Evolutionary conservation across 2,888 invertebrate genomes (phyloP), one percentile per base, ranked within the genome.

Genomic region (Drosophila austrosaltans): DNA sequence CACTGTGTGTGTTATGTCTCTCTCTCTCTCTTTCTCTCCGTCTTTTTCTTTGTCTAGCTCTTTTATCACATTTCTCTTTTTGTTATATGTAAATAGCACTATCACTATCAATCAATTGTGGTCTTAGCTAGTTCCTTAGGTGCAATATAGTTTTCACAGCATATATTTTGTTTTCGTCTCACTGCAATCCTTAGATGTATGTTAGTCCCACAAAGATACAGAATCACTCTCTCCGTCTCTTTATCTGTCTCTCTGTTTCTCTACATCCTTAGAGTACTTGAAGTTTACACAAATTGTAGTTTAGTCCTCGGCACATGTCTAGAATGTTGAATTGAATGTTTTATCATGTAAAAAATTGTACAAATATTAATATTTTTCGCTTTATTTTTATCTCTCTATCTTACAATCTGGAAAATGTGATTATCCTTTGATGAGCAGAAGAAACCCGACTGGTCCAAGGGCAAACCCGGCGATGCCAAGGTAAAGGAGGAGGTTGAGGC

Each of bases 381-480:
- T 73, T 73, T 25, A 72, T 36, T 78, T 39, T 60, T 67, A 72
- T 66, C 20, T 61, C n/a, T 64, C 64, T 65, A 28, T 69, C 2
- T 53, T 22, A 20, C 4, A 53, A 1, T 44, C 42, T 73, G 54
- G 62, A 58, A 30, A 48, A 20, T 63, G 59, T 53, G 39, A 48
- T 72, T 69, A 22, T 65, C 57, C 7, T 16, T 16, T 16, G 39
- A 61, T 54, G 94, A 94, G 91, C 96, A 97, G 97, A 97, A 97
- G 94, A 97, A 97, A 93, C 97, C 97, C 91, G 97, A 97, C 94
- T 97, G 97, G 97, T 97, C 97, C 93, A 97, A 97, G 95, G 95
- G 95, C 93, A 97, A 97, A 93, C 95, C 95, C 92, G 96, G 96
- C 92, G 97, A 97, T 91, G 95, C 95, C 93, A 96, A 97, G 96